These are phyloP conservation scores for Erebia aethiops DNA, from an alignment of 2,888 invertebrate species.

Conservation along the genomic window DNA sequence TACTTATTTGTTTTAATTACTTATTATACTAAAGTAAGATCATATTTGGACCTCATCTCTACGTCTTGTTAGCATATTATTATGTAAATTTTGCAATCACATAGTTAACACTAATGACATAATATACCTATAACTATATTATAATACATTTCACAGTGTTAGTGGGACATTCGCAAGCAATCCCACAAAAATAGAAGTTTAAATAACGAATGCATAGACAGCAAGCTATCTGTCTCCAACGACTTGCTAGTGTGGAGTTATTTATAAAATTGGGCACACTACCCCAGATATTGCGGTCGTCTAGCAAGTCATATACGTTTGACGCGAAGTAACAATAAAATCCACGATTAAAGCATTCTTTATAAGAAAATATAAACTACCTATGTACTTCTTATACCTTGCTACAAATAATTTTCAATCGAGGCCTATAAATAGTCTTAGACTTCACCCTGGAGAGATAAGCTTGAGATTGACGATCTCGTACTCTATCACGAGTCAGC, in stretches of 20 bases:
- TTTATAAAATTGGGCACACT: conserved; percentile 68
- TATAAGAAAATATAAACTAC: not conserved
- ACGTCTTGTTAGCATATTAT: no score
- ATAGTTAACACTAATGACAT: no score
- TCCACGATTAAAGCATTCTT: conserved; percentile 7
- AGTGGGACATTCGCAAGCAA: conserved; percentile 8
- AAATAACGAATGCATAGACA: conserved; percentile 63
- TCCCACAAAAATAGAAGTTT: conserved; percentile 58
- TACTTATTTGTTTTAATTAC: no score
- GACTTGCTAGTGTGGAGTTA: conserved; percentile 59
- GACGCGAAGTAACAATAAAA: conserved; percentile 18
- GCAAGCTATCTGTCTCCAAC: conserved; percentile 58
- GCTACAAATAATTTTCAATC: conserved; percentile 63
- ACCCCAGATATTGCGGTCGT: conserved; percentile 50
- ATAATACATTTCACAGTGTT: not conserved
- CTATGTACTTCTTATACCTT: conserved; percentile 26
- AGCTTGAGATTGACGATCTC: conserved; percentile 37
- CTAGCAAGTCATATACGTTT: conserved; percentile 19
- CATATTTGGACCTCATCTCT: no score
- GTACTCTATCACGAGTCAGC: conserved; percentile 47
- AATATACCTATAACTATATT: not conserved
- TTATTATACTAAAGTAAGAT: no score
- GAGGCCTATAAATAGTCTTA: conserved; percentile 69
- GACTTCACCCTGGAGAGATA: conserved; percentile 71
- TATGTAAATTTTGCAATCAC: no score